phyloP scores from a whole-genome alignment of 2,888 invertebrate genomes.

The Operophtera brumata region DNA sequence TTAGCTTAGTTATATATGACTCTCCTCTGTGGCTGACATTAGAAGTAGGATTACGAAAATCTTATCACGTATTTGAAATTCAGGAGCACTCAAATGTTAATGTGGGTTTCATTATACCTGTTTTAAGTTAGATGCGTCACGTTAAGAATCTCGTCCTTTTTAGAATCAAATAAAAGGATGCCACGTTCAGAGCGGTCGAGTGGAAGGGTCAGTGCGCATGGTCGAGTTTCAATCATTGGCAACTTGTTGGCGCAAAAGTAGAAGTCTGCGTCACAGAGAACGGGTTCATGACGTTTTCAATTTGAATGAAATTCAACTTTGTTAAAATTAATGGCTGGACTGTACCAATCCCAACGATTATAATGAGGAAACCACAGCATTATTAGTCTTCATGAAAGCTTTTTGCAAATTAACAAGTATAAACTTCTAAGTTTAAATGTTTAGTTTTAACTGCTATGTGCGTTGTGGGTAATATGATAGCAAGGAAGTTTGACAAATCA shows the following conservation, averaged over 20 bases:
- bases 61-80: conserved; percentile 12
- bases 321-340: neutral
- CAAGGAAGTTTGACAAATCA: no score
- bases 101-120: conserved; percentile 26
- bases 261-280: neutral
- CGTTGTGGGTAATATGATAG: no score
- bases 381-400: no score
- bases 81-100: conserved; percentile 17
- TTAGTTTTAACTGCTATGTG: no score
- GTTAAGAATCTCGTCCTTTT: conserved; percentile 6
- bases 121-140: conserved; percentile 11
- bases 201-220: conserved; percentile 15
- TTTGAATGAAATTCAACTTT: neutral
- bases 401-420: no score
- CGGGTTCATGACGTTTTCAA: neutral
- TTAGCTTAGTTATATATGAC: no score
- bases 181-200: conserved; percentile 11
- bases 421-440: no score
- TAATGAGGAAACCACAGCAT: no score
- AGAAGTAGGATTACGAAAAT: conserved; percentile 8
- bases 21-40: neutral
- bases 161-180: conserved; percentile 18
- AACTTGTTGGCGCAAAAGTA: neutral
- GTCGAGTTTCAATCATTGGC: conserved; percentile 5
- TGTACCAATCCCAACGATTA: no score